Percentiles rank a stretch among this genome's conserved stretches.
phyloP scores from a whole-genome alignment of 2,797 vertebrate genomes.

The Sebastes hubbsi region DNA sequence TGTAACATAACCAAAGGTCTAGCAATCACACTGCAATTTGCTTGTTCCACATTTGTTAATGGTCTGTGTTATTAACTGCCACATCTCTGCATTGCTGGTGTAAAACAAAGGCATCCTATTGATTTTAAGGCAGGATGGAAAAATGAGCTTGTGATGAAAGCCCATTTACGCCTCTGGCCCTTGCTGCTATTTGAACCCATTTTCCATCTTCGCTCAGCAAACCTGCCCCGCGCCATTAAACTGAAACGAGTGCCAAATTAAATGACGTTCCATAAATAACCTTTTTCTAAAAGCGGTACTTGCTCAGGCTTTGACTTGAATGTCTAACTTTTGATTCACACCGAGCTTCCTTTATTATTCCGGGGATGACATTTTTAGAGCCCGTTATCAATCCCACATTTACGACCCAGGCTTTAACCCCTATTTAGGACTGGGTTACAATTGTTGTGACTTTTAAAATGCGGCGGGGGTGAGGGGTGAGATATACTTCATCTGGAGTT shows the following conservation, averaged over 20 bases:
- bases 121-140: slow-evolving; percentile 60
- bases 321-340: slow-evolving; percentile 39
- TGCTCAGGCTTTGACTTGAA: slow-evolving; percentile 29
- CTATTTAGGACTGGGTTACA: slow-evolving; percentile 12
- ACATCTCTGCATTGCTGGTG: slow-evolving; percentile 11
- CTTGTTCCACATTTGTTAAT: slow-evolving; percentile 29
- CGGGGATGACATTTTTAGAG: slow-evolving; percentile 40
- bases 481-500: background rate
- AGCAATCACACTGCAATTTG: background rate
- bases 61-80: slow-evolving; percentile 45
- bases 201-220: slow-evolving; percentile 27
- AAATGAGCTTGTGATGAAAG: slow-evolving; percentile 46
- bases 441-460: slow-evolving; percentile 6
- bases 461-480: background rate
- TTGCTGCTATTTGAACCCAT: slow-evolving; percentile 8
- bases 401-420: slow-evolving; percentile 18
- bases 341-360: slow-evolving; percentile 20
- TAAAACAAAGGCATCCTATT: slow-evolving; percentile 58
- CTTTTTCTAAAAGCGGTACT: slow-evolving; percentile 8
- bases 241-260: slow-evolving; percentile 15
- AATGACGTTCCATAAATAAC: slow-evolving; percentile 32
- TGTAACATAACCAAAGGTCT: background rate
- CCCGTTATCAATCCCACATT: slow-evolving; percentile 21
- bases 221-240: slow-evolving; percentile 20
- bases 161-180: slow-evolving; percentile 31